Base-by-base conservation (phyloP, 2,888 invertebrate genomes). In the Chloromyia formosa region DNA sequence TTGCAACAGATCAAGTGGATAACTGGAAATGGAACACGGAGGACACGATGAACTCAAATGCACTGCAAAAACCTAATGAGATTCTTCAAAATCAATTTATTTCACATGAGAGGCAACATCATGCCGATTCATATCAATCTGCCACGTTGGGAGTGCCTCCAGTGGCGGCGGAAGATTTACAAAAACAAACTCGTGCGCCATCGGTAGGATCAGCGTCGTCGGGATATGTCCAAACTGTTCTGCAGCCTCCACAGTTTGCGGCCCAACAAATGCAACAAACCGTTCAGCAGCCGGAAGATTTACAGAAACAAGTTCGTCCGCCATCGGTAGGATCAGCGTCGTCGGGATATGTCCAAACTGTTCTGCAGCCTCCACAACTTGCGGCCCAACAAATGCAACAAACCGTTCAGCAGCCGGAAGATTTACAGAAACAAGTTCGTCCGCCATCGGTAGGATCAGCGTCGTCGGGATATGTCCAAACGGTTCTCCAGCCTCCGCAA, bases 1-100 rank as follows among this genome's bases (percentile, higher is more conserved):
- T 91, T 83, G 86, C 84, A 16, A 83, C 86, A 9, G 85, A 84
- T 60, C 68, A 71, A 22, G 86, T 86, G 64, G 88, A 89, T 78
- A 86, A 87, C 56, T 91, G 91, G 91, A 89, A 89, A 81, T 91
- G 90, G 90, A 83, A 87, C 4, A 84, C 86, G 79, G 89, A 89
- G 73, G 88, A 88, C 20, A n/a, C 66, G 53, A 69, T 53, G 40
- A 42, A 23, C 35, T 76, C 79, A 66, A 77, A 77, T 82, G 74
- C 77, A 77, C 20, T 78, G 78, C 79, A 78, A 74, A 78, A 78
- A 73, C 77, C 73, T 68, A 81, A 78, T 85, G 82, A 77, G 85
- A 85, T 80, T 83, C 81, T 76, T 84, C 84, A 79, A 84, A 84
- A 80, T 60, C 78, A 74, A 58, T 71, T 71, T 22, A 58, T 71